Conservation (phyloP, 1,140 invertebrate species). For the Gryllus bimaculatus region DNA sequence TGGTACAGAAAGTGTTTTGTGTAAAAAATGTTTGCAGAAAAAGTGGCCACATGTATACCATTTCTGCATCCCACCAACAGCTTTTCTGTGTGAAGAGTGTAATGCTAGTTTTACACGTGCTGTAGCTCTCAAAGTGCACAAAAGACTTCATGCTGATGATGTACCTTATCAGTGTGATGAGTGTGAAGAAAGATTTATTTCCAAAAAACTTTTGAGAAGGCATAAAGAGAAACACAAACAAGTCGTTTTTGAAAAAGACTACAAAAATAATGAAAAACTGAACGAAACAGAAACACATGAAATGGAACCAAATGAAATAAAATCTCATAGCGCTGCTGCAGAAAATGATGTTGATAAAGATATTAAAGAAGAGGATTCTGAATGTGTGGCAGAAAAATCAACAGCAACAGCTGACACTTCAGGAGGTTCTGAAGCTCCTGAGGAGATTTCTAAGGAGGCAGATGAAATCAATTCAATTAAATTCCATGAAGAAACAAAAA, state of each 20-base stretch:
- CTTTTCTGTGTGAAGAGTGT: slow-evolving; percentile 73
- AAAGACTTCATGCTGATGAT: slow-evolving; percentile 62
- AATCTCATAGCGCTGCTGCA: background rate
- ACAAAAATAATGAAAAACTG: background rate
- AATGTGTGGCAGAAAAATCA: too few species aligned
- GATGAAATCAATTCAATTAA: background rate
- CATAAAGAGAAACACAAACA: slow-evolving; percentile 47
- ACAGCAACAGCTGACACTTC: background rate
- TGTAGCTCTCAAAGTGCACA: slow-evolving; percentile 72
- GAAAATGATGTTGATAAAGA: background rate
- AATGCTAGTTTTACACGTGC: slow-evolving; percentile 59
- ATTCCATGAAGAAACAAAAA: slow-evolving; percentile 20
- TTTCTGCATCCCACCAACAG: slow-evolving; percentile 68
- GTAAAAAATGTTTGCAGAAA: slow-evolving; percentile 75
- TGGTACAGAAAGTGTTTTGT: slow-evolving; percentile 73
- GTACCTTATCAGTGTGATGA: slow-evolving; percentile 58
- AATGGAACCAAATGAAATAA: background rate
- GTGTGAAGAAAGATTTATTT: slow-evolving; percentile 69
- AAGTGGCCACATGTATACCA: slow-evolving; percentile 86
- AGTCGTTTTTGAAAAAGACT: slow-evolving; percentile 23
- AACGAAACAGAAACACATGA: background rate
- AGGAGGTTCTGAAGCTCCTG: background rate
- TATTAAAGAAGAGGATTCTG: background rate
- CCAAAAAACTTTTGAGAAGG: slow-evolving; percentile 62
- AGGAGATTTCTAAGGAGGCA: background rate